These are phyloP conservation scores for Siniperca obscura DNA, from an alignment of 2,797 vertebrate species.

Conservation along the genomic window DNA sequence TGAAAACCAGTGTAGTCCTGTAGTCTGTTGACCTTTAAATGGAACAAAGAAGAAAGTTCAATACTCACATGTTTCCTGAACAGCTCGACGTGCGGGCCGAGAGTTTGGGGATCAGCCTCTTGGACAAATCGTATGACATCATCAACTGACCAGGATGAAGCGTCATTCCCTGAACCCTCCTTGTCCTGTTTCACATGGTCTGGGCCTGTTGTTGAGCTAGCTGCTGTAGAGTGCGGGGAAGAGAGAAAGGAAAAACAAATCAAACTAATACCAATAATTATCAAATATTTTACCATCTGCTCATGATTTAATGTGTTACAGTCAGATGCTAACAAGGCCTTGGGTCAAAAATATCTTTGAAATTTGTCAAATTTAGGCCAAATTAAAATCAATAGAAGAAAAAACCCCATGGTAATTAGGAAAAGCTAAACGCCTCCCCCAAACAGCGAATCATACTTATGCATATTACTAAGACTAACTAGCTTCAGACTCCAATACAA, in stretches of 20 bases:
- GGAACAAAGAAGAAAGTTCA: neutral
- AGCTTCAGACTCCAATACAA: neutral
- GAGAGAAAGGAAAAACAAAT: constrained; percentile 3
- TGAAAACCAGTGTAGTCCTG: neutral
- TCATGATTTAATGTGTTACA: neutral
- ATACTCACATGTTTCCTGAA: constrained; percentile 94
- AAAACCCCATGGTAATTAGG: neutral
- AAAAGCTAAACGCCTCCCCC: neutral
- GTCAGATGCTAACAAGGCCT: neutral
- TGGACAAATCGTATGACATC: constrained; percentile 95
- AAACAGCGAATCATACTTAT: neutral
- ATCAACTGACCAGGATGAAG: constrained; percentile 94
- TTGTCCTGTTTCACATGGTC: constrained; percentile 89
- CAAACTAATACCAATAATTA: neutral
- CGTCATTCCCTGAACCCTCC: constrained; percentile 78
- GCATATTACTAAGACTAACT: neutral
- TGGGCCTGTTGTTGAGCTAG: constrained; percentile 92
- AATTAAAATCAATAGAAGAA: neutral
- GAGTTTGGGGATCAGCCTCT: constrained; percentile 92
- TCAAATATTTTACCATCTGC: neutral
- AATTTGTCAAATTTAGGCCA: neutral
- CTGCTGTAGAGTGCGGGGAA: constrained; percentile 78
- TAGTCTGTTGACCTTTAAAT: neutral
- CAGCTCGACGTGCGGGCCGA: constrained; percentile 92
- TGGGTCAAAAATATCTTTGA: neutral